Evolutionary conservation across 2,888 invertebrate genomes (phyloP).

Genomic region (Dryadula phaetusa): DNA sequence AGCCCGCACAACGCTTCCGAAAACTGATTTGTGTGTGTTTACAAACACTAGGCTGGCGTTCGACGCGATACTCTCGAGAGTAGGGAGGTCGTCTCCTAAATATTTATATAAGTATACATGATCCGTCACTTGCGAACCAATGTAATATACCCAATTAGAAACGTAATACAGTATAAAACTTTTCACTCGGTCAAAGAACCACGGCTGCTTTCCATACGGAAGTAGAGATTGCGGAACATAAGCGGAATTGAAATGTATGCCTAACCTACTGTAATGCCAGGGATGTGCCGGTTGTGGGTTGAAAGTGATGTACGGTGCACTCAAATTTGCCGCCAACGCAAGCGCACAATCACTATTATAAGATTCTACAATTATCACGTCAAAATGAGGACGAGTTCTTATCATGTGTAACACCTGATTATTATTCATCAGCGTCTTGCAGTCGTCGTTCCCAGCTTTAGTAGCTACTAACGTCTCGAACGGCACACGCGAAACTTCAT

Average conservation of each 20-base stretch:
- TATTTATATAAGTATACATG: conserved; percentile 76
- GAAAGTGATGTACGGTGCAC: conserved; percentile 86
- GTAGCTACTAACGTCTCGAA: conserved; percentile 77
- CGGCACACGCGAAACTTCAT: conserved; percentile 76
- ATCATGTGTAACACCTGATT: conserved; percentile 81
- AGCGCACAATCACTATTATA: conserved; percentile 90
- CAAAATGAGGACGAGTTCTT: conserved; percentile 82
- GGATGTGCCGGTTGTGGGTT: conserved; percentile 82
- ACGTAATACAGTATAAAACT: conserved; percentile 72
- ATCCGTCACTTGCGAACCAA: conserved; percentile 73
- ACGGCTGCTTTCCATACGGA: conserved; percentile 75
- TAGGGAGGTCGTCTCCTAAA: conserved; percentile 80
- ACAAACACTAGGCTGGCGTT: conserved; percentile 85
- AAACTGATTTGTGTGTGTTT: conserved; percentile 87
- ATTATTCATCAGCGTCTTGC: conserved; percentile 78
- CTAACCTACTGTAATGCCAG: conserved; percentile 80
- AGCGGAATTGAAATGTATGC: conserved; percentile 80
- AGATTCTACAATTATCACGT: conserved; percentile 88
- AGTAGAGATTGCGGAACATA: conserved; percentile 74
- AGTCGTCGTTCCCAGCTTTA: conserved; percentile 79
- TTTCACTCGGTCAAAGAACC: conserved; percentile 75
- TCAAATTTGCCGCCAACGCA: conserved; percentile 87
- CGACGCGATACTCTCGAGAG: conserved; percentile 82
- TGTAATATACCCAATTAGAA: conserved; percentile 77
- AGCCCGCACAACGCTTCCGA: conserved; percentile 83